Base-by-base conservation (phyloP, 2,888 invertebrate species). In the Nomada fucata region DNA sequence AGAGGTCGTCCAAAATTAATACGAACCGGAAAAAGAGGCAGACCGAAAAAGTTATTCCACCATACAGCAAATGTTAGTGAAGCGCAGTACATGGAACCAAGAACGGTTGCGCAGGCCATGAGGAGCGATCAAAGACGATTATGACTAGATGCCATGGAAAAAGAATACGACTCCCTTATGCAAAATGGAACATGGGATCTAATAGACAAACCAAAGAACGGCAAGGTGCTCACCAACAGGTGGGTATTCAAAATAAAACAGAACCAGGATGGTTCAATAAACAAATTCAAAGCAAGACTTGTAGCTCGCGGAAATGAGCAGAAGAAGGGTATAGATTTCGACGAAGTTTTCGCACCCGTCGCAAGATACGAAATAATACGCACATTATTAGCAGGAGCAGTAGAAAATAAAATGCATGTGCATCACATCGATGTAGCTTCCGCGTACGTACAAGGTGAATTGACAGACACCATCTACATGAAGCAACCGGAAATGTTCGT, bases 351-450 rank as follows among this genome's bases (percentile, higher is more conserved):
- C 29, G 29, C 29, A 29, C 29, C 29, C 29, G 29, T 29, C 29
- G 29, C 29, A 29, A 29, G 86, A 57, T 87, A 85, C 44, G 86
- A 88, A 65, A 86, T 73, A 0, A 86, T 89, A 26, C 72, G 87
- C 1, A 78, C 85, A 10, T 76, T 89, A 23, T 64, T 88, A 2
- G 86, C 85, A 4, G 68, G 26, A 7, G 44, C 77, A 0, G 88
- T 84, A 3, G 76, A 84, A 42, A 75, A 83, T 15, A 77, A 83
- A 57, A 86, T 88, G 83, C 57, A 88, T 50, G 77, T 88, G 0
- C 87, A 89, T 71, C 88, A 90, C 29, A 85, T 88, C 83, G 88
- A 89, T 29, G 86, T 89, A 2, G 29, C 84, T 11, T 47, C 83
- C 2, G 61, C 87, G 0, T 86, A 86, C 44, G 65, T 52, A 42